Base-by-base conservation (phyloP, 2,888 invertebrate genomes). In the Clivina fossor region DNA sequence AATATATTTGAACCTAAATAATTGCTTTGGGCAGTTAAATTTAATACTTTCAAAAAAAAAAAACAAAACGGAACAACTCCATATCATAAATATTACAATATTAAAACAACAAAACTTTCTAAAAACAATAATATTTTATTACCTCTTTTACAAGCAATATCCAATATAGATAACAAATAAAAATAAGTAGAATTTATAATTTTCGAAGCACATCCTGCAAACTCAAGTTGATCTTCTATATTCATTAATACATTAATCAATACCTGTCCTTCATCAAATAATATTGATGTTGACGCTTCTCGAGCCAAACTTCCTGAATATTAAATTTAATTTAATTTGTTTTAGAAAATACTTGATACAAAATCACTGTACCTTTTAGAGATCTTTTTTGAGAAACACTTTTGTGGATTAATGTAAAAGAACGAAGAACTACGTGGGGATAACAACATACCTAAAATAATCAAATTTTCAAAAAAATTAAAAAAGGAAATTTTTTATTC, bases 351-450 rank as follows among this genome's bases (percentile, higher is more conserved):
- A n/a, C n/a, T n/a, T n/a, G n/a, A n/a, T n/a, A n/a, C n/a, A n/a
- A n/a, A n/a, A n/a, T n/a, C n/a, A n/a, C n/a, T n/a, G n/a, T 24
- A 50, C 48, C 49, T 50, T 49, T 50, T 28, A 56, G 28, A 56
- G 50, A 43, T 35, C 48, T 40, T 35, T 56, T 44, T 43, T 50
- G 48, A 24, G 48, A 56, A 22, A 56, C 49, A 50, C 50, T 51
- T 56, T 50, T 56, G 28, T 56, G 50, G n/a, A 56, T 56, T 33
- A 50, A 22, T n/a, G 50, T 43, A 43, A 53, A 53, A 2, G 53
- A 53, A 19, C 37, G 32, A 24, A 53, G 37, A 13, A 53, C 53
- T 53, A 53, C 53, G 44, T 53, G 53, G 28, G 53, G 53, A 53
- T 53, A 53, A 44, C 53, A 53, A 35, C 53, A 53, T 20, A 53